Evolutionary conservation across 2,113 vertebrate genomes (phyloP).

Genomic region (Caloenas nicobarica): DNA sequence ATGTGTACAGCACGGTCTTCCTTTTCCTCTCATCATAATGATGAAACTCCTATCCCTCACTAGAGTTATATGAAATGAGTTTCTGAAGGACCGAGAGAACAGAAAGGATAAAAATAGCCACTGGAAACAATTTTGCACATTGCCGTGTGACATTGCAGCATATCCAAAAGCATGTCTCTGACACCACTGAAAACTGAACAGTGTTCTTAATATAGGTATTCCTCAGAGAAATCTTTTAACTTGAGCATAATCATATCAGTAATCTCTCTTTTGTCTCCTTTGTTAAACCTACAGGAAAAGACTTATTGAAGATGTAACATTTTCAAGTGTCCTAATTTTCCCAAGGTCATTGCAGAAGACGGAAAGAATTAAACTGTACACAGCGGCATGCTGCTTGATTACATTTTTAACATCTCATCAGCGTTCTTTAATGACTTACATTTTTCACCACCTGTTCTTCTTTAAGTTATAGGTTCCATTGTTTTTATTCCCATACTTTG

Average conservation of each 20-base stretch:
- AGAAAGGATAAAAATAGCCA: not conserved
- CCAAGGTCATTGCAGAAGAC: slow-evolving; percentile 10
- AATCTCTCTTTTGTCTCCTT: not conserved
- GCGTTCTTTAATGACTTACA: not conserved
- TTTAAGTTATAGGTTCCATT: not conserved
- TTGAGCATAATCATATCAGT: not conserved
- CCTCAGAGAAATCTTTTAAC: not conserved
- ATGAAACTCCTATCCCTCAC: not conserved
- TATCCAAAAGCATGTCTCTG: not conserved
- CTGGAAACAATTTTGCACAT: not conserved
- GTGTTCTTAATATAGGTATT: slow-evolving; percentile 7
- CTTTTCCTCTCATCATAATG: not conserved
- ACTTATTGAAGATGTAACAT: not conserved
- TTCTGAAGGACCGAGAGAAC: not conserved
- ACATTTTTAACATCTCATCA: slow-evolving; percentile 5
- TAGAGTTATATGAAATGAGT: not conserved
- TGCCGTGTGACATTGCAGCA: not conserved
- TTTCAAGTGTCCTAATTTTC: slow-evolving; percentile 21
- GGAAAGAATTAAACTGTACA: not conserved
- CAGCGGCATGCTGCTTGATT: not conserved
- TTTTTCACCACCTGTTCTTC: not conserved
- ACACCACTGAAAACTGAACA: not conserved
- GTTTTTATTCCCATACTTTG: not conserved
- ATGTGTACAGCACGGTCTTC: not conserved
- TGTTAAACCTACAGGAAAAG: not conserved